phyloP scores from a whole-genome alignment of 2,797 vertebrate species.

The Anabas testudineus region DNA sequence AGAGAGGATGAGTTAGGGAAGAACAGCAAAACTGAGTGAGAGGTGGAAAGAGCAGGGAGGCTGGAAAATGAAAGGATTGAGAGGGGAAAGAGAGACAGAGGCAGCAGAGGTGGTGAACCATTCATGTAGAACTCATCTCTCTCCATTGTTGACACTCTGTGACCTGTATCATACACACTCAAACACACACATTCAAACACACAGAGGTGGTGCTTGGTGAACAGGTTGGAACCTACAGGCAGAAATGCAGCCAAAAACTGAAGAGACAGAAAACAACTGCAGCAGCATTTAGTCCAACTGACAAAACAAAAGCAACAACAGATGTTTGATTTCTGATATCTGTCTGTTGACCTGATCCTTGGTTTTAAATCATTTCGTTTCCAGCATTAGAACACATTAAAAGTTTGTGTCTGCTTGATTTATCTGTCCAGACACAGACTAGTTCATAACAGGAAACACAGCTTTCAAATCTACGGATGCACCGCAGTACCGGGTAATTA shows the following conservation, averaged over 20 bases:
- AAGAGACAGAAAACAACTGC: conserved; percentile 32
- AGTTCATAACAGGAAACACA: conserved; percentile 8
- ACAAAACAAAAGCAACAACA: conserved; percentile 31
- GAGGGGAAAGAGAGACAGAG: conserved; percentile 43
- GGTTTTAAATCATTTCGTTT: conserved; percentile 15
- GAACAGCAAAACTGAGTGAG: conserved; percentile 19
- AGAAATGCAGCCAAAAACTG: conserved; percentile 46
- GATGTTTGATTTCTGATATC: conserved; percentile 30
- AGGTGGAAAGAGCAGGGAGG: conserved; percentile 16
- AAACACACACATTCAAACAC: conserved; percentile 38
- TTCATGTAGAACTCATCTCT: conserved; percentile 80
- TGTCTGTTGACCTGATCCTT: neutral
- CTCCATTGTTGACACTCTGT: conserved; percentile 78
- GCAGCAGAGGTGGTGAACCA: conserved; percentile 65
- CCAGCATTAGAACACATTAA: conserved; percentile 15
- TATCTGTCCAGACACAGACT: neutral
- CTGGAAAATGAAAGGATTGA: conserved; percentile 38
- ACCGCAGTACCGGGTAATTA: conserved; percentile 37
- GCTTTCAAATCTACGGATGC: conserved; percentile 13
- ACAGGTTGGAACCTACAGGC: conserved; percentile 45
- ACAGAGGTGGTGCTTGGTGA: conserved; percentile 25
- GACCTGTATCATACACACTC: conserved; percentile 66
- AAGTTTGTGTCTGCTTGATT: conserved; percentile 22
- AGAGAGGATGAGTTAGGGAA: neutral
- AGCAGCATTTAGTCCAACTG: conserved; percentile 24